A percentile compares a stretch with the other conserved stretches of the same genome.
Conservation (phyloP, 2,797 vertebrate species). For the Avahi laniger region DNA sequence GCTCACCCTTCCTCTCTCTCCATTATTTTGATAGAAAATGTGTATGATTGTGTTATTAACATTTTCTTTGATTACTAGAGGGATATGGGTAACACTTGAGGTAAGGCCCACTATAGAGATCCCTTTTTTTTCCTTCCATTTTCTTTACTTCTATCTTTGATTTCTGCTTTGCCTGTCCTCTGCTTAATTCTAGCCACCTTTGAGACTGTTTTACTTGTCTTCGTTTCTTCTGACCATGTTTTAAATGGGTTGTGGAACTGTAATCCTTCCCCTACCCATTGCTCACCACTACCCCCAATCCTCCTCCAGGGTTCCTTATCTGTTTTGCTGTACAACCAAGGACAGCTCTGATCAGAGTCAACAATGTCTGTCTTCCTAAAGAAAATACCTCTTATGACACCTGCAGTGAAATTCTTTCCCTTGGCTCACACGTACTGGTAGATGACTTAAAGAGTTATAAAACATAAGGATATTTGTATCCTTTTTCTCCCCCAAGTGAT, state of each 20-base stretch:
- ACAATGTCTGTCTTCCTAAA: not conserved
- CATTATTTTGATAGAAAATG: not conserved
- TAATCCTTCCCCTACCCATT: not conserved
- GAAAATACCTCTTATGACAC: not conserved
- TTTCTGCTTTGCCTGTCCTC: not conserved
- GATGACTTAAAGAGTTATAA: not conserved
- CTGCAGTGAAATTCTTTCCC: not conserved
- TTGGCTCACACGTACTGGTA: not conserved
- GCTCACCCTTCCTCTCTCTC: not conserved
- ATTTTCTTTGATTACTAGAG: not conserved
- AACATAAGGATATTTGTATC: not conserved
- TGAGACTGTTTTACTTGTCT: not conserved
- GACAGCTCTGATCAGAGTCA: not conserved
- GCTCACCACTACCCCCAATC: not conserved
- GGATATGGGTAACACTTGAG: not conserved
- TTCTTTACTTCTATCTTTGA: not conserved
- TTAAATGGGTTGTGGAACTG: not conserved
- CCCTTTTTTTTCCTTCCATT: not conserved
- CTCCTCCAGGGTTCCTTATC: not conserved
- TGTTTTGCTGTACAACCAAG: not conserved
- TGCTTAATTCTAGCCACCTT: not conserved
- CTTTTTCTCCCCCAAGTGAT: not conserved
- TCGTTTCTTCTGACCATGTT: not conserved
- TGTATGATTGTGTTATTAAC: not conserved
- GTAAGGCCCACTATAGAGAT: not conserved